Conservation (phyloP, 2,888 invertebrate species). For the Tenthredo scrophulariae region DNA sequence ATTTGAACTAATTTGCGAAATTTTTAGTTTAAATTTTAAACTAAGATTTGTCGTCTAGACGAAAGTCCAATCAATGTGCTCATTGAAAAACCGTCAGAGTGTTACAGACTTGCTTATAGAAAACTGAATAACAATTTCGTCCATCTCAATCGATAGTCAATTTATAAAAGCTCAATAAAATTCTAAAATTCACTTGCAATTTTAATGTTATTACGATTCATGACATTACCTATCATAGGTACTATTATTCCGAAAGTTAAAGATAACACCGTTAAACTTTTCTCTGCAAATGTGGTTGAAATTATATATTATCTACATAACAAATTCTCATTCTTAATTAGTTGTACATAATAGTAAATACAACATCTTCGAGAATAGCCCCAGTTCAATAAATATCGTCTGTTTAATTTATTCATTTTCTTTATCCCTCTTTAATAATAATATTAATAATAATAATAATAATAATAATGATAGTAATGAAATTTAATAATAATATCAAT, state of each 20-base stretch:
- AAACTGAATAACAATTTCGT: slow-evolving; percentile 24
- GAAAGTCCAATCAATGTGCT: not conserved
- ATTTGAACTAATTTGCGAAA: not conserved
- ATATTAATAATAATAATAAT: slow-evolving; percentile 23
- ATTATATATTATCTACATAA: not conserved
- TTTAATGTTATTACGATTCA: not conserved
- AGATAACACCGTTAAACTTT: not conserved
- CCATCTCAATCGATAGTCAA: slow-evolving; percentile 25
- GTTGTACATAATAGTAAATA: slow-evolving; percentile 20
- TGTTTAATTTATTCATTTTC: not conserved
- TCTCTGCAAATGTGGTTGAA: not conserved
- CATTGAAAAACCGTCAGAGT: not conserved
- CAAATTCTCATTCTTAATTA: not conserved
- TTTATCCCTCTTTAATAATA: not conserved
- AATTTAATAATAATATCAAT: slow-evolving; percentile 19
- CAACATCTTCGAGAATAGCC: slow-evolving; percentile 15
- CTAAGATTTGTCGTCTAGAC: not conserved
- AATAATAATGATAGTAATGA: slow-evolving; percentile 29
- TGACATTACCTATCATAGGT: not conserved
- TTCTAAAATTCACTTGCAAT: not conserved
- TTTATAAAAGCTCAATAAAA: slow-evolving; percentile 11
- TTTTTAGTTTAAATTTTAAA: not conserved
- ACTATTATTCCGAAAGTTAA: not conserved
- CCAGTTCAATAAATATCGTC: slow-evolving; percentile 18
- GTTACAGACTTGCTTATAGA: not conserved